These are phyloP conservation scores for Arnoldichthys spilopterus DNA, from an alignment of 2,797 vertebrate species.

Conservation along the genomic window DNA sequence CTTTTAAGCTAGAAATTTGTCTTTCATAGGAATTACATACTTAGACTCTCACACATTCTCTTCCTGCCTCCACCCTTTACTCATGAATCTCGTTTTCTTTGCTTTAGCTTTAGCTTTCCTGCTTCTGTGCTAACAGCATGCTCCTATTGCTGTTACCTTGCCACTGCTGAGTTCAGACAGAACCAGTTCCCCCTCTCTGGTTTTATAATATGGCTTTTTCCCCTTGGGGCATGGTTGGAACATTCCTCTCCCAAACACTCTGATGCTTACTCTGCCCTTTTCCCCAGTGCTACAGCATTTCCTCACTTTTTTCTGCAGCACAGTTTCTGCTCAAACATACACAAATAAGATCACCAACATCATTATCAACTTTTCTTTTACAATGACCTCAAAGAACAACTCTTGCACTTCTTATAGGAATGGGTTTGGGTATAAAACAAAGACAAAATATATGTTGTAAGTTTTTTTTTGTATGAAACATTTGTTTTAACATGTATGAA, in stretches of 20 bases:
- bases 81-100: not conserved
- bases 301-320: not conserved
- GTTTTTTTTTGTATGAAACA: too few relatives aligned
- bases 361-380: not conserved
- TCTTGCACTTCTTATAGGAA: not conserved
- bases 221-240: not conserved
- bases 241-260: not conserved
- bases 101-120: not conserved
- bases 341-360: not conserved
- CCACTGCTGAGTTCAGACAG: not conserved
- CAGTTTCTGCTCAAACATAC: not conserved
- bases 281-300: not conserved
- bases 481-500: too few relatives aligned
- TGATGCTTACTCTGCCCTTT: not conserved
- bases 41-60: not conserved
- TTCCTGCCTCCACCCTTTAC: not conserved
- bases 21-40: not conserved
- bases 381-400: not conserved
- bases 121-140: not conserved
- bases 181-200: slow-evolving; percentile 8
- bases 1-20: not conserved
- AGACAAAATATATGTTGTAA: too few relatives aligned
- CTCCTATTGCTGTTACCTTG: not conserved
- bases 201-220: slow-evolving; percentile 6
- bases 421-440: too few relatives aligned